These are phyloP conservation scores for Melieria crassipennis DNA, from an alignment of 2,888 invertebrate genomes.

Conservation along the genomic window DNA sequence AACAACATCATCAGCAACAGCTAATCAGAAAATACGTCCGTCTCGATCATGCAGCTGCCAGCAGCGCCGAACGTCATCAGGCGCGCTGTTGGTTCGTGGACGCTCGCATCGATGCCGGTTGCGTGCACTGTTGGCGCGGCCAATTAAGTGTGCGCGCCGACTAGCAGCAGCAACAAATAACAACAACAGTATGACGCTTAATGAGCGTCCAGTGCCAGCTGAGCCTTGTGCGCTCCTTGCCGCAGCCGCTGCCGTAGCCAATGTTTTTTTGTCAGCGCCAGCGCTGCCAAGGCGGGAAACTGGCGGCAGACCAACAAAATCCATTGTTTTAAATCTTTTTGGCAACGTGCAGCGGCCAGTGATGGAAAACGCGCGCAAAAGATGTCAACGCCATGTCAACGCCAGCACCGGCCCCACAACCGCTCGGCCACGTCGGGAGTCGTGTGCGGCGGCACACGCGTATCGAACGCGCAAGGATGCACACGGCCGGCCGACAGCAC, in stretches of 20 bases:
- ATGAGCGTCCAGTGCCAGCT: slow-evolving; percentile 18
- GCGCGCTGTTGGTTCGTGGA: slow-evolving; percentile 20
- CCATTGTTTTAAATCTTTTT: slow-evolving; percentile 36
- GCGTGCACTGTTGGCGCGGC: neutral
- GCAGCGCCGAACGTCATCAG: slow-evolving; percentile 26
- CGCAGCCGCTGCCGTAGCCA: no score
- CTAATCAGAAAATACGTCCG: slow-evolving; percentile 53
- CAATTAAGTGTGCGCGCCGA: neutral
- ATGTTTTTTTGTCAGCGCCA: neutral
- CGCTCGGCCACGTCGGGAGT: neutral
- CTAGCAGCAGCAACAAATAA: neutral
- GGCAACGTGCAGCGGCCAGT: slow-evolving; percentile 26
- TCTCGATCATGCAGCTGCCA: slow-evolving; percentile 63
- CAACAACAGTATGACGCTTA: neutral
- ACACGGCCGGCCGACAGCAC: slow-evolving; percentile 10
- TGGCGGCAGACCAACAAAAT: slow-evolving; percentile 33
- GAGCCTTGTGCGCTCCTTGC: no score
- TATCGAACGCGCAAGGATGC: slow-evolving; percentile 18
- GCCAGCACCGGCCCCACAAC: slow-evolving; percentile 38
- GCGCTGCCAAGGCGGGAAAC: slow-evolving; percentile 6
- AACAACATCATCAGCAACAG: slow-evolving; percentile 31
- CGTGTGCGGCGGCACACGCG: neutral
- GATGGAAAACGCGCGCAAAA: slow-evolving; percentile 8
- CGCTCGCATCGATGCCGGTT: slow-evolving; percentile 11
- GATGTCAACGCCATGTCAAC: slow-evolving; percentile 29